Base-by-base conservation (phyloP, 2,888 invertebrate genomes). In the Masnerella sp. region DNA sequence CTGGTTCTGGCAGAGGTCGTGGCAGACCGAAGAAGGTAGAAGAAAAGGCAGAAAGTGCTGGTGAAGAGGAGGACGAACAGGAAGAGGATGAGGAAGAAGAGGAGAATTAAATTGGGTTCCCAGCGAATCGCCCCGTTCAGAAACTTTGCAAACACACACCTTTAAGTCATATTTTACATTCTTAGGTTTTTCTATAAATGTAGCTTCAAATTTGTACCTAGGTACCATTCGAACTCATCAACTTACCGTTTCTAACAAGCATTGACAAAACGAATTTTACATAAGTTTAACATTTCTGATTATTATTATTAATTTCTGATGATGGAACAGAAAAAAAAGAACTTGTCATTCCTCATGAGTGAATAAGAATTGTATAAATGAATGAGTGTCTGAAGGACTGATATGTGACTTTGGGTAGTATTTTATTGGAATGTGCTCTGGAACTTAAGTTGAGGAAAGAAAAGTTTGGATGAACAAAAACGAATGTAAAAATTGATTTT, bases 1-100 rank as follows among this genome's bases (percentile, higher is more conserved):
- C 79, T 28, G 77, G 75, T 70, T 77, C 84, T 18, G 84, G 86
- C 3, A 84, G 87, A 59, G 86, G 86, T 36, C 86, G 87, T 67
- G 85, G 87, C 40, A 80, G 85, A 71, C 84, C 83, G 22, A 87
- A 87, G 78, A 87, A 87, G 78, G 85, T 85, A 65, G 87, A 87
- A 77, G 87, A 87, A 40, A 87, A 87, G 77, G 85, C 86, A 11
- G 87, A 87, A 70, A 86, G 87, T 52, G 84, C 86, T 28, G 87
- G 86, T 4, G 87, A 87, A 42, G 87, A 87, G 28, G 87, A 87
- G 32, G 87, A 87, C 25, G 86, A 87, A 54, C 85, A 85, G 38
- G 87, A 87, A 42, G 87, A 87, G 45, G 87, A 87, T 45, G 87
- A 87, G 18, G 87, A 87, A 15, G 87, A 87, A 47, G 87, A 87